These are phyloP conservation scores for Percina caprodes DNA, from an alignment of 2,113 vertebrate species.

Conservation along the genomic window DNA sequence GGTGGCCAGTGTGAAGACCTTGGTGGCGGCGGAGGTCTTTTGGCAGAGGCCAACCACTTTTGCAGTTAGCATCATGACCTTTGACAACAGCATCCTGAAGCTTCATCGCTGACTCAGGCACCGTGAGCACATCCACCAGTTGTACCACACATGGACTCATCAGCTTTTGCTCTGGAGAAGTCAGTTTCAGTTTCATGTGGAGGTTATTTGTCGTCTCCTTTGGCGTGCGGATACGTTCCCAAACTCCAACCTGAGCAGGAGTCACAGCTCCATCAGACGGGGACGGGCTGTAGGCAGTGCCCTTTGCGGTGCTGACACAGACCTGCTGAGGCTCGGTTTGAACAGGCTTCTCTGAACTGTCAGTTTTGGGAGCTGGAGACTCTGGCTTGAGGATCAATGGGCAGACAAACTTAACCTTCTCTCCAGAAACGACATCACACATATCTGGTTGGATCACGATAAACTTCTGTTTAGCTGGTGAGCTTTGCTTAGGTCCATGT, in stretches of 20 bases:
- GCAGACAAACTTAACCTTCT: slow-evolving; percentile 61
- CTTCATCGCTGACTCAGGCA: neutral
- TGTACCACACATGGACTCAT: slow-evolving; percentile 71
- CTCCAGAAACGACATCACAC: neutral
- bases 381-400: slow-evolving; percentile 55
- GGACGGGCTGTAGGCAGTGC: slow-evolving; percentile 61
- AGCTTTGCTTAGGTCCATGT: neutral
- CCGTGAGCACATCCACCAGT: slow-evolving; percentile 74
- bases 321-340: slow-evolving; percentile 62
- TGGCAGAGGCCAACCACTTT: slow-evolving; percentile 31
- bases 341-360: slow-evolving; percentile 14
- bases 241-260: slow-evolving; percentile 33
- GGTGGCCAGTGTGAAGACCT: slow-evolving; percentile 78
- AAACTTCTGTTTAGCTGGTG: slow-evolving; percentile 38
- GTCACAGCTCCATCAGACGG: slow-evolving; percentile 52
- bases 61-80: neutral
- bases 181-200: slow-evolving; percentile 67
- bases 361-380: neutral
- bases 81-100: neutral
- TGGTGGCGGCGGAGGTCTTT: slow-evolving; percentile 82
- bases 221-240: slow-evolving; percentile 34
- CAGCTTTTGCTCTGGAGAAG: slow-evolving; percentile 63
- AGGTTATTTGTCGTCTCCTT: slow-evolving; percentile 53
- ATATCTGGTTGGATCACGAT: slow-evolving; percentile 42
- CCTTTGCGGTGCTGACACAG: slow-evolving; percentile 59